phyloP scores from a whole-genome alignment of 2,797 vertebrate genomes.

The Hemibagrus guttatus region DNA sequence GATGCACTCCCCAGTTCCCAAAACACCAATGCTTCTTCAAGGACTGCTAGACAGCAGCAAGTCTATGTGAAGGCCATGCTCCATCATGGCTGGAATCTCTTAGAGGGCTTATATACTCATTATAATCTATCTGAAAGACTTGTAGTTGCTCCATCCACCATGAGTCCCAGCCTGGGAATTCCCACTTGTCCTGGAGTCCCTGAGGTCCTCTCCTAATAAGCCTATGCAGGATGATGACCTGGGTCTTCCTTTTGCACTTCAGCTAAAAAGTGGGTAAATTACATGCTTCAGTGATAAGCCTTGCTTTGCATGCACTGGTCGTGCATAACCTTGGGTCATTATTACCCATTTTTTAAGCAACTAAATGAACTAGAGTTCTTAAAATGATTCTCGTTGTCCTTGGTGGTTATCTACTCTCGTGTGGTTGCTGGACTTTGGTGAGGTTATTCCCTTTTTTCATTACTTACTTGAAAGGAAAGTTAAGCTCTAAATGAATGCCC shows the following conservation, averaged over 20 bases:
- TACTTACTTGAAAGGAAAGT: neutral
- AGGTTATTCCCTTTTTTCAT: neutral
- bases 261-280: neutral
- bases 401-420: neutral
- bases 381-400: neutral
- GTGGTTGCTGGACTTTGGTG: neutral
- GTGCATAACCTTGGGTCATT: neutral
- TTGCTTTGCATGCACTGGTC: neutral
- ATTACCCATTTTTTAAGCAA: neutral
- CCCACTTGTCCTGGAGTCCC: neutral
- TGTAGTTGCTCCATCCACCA: neutral
- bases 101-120: neutral
- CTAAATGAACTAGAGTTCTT: neutral
- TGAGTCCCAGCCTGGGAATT: neutral
- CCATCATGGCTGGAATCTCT: neutral
- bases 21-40: neutral
- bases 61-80: neutral
- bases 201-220: neutral
- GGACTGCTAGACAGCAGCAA: neutral
- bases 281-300: too few species aligned
- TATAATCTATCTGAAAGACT: neutral
- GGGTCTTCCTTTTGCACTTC: neutral
- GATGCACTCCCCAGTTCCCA: neutral
- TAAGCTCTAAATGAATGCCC: neutral
- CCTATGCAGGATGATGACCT: neutral